These are phyloP conservation scores for Acronicta psi DNA, from an alignment of 2,888 invertebrate species.

Conservation along the genomic window DNA sequence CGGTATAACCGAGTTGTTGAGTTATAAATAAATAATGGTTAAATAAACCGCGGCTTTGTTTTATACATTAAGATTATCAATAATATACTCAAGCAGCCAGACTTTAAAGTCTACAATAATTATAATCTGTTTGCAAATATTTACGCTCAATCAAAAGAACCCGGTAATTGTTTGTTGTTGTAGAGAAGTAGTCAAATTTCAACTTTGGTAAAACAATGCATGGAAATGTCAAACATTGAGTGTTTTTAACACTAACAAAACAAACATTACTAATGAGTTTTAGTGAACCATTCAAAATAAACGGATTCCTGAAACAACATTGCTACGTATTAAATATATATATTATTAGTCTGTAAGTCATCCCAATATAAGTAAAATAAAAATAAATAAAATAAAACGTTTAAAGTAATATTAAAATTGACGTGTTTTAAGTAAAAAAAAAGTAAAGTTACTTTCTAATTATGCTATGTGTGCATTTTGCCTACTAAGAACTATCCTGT, in stretches of 20 bases:
- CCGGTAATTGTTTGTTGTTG: slow-evolving; percentile 18
- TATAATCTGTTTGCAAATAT: slow-evolving; percentile 3
- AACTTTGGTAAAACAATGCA: slow-evolving; percentile 37
- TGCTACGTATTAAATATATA: not conserved
- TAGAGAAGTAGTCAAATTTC: slow-evolving; percentile 33
- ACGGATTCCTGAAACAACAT: slow-evolving; percentile 9
- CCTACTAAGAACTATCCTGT: too few relatives aligned
- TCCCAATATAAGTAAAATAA: too few relatives aligned
- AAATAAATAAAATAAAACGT: too few relatives aligned
- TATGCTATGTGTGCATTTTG: too few relatives aligned
- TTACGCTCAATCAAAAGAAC: slow-evolving; percentile 14
- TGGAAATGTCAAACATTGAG: slow-evolving; percentile 48
- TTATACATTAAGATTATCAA: too few relatives aligned
- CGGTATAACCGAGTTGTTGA: too few relatives aligned
- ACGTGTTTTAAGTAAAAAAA: too few relatives aligned
- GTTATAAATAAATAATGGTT: too few relatives aligned
- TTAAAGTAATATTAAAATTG: too few relatives aligned
- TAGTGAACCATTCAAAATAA: slow-evolving; percentile 24
- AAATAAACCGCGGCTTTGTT: too few relatives aligned
- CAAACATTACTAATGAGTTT: slow-evolving; percentile 45
- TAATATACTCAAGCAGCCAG: not conserved
- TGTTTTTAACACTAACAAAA: slow-evolving; percentile 37
- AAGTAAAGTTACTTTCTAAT: too few relatives aligned
- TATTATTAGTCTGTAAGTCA: too few relatives aligned
- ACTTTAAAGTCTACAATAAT: slow-evolving; percentile 14